phyloP scores from a whole-genome alignment of 2,888 invertebrate genomes.

The Antheraea assamensis region DNA sequence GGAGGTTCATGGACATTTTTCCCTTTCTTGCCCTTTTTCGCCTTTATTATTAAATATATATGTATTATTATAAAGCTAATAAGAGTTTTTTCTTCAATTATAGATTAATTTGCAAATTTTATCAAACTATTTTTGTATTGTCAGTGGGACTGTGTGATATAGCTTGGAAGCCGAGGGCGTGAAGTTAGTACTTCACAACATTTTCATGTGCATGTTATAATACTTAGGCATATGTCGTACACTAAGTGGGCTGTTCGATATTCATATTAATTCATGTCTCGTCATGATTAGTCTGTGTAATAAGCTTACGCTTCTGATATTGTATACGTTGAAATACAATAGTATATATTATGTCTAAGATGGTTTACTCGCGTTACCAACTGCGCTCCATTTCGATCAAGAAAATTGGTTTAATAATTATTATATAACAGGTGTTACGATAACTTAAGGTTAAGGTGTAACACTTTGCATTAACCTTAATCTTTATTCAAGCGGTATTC shows the following conservation, averaged over 20 bases:
- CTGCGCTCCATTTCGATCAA: not conserved
- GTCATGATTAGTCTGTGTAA: not conserved
- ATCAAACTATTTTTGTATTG: too few relatives aligned
- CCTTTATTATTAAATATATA: too few relatives aligned
- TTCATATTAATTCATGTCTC: not conserved
- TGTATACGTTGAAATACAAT: not conserved
- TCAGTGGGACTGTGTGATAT: too few relatives aligned
- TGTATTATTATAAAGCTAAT: too few relatives aligned
- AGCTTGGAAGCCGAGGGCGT: too few relatives aligned
- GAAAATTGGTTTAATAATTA: not conserved
- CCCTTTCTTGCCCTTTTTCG: too few relatives aligned
- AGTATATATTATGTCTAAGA: not conserved
- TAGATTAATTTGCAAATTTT: too few relatives aligned
- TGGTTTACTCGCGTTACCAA: not conserved
- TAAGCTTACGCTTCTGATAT: not conserved
- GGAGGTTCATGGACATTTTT: too few relatives aligned
- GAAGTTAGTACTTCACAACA: too few relatives aligned
- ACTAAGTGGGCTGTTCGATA: not conserved
- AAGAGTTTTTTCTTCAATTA: too few relatives aligned
- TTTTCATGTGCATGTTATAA: not conserved
- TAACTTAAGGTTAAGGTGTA: not conserved
- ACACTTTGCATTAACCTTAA: too few relatives aligned
- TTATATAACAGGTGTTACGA: not conserved
- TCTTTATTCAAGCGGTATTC: not conserved
- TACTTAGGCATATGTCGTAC: not conserved